Base-by-base conservation (phyloP, 2,888 invertebrate species). In the Trachelus tabidus region DNA sequence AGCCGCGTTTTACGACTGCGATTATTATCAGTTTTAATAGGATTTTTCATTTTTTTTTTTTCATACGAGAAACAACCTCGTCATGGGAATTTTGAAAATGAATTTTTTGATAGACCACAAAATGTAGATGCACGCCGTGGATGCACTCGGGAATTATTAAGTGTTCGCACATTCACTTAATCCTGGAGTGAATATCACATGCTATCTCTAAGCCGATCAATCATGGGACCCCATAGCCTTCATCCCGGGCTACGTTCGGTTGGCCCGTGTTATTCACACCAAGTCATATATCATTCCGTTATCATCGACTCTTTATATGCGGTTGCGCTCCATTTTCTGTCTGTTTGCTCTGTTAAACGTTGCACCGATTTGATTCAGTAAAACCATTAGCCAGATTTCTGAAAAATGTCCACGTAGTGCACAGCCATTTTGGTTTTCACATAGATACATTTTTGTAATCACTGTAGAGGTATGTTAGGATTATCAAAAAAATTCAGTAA, bases 261-360 rank as follows among this genome's bases (percentile, higher is more conserved):
- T 83, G 81, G 84, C 84, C 86, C 81, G 83, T 84, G 87, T 87
- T 90, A 89, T 91, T 90, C 90, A 88, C 90, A 85, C 87, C 88
- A 85, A 89, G 90, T 90, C 91, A 90, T 91, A 91, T 91, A 91
- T 91, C 91, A 91, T 90, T 90, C 89, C 90, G 91, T 91, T 91
- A 91, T 91, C 91, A 91, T 91, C 91, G 91, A 91, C 91, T 91
- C 91, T 91, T 91, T 91, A 91, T 91, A 91, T 89, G 91, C 91
- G 91, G 90, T 90, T 88, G 91, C 89, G 90, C 90, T 90, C 90
- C 90, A 91, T 91, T 91, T 91, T 91, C 91, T 91, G 89, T 91
- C 90, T 90, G 91, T 91, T 91, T 91, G 90, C 90, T 90, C 89
- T 87, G 89, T 88, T 89, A 89, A 89, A 89, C 87, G 89, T 82